Base-by-base conservation (phyloP, 2,113 vertebrate species). In the Toxotes chatareus region DNA sequence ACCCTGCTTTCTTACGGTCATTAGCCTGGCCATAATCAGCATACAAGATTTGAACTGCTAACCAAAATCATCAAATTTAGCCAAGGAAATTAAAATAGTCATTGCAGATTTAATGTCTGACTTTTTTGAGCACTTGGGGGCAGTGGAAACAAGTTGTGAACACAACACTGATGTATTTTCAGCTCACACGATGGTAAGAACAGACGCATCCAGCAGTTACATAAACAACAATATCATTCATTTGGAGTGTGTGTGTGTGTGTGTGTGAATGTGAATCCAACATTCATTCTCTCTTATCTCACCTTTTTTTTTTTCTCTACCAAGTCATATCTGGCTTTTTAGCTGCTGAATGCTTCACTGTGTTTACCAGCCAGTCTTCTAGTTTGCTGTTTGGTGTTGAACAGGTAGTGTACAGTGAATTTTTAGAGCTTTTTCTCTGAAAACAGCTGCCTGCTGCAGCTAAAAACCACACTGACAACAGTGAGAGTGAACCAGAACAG, bases 31-130 rank as follows among this genome's bases (percentile, higher is more conserved):
- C 27, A 53, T 42, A 27, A 69, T 42, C 3, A n/a, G 53, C 73
- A 77, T 11, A 42, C 46, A 62, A 23, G 21, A 27, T 73, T 66
- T 75, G 69, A 47, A 68, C 53, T 21, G 5, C 23, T 49, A 19
- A 55, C 60, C 61, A 49, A 53, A 64, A 38, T 14, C 32, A 21
- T 76, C 27, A 46, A 60, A 64, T 60, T 46, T 1, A 13, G 17
- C 12, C 40, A 32, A 32, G 7, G 36, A 66, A 38, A 53, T 14
- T n/a, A 36, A 36, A 36, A 36, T 14, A 38, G 2, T 55, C 38
- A 27, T 23, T 53, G 8, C 19, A 4, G 0, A 13, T 55, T 51
- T 53, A 7, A 19, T 68, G 14, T 1, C 16, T 21, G 31, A 19
- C 2, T 53, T 53, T n/a, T 55, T 69, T 53, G 27, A 5, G 3